Conservation (phyloP, 1,140 invertebrate species). For the Eumeta japonica region DNA sequence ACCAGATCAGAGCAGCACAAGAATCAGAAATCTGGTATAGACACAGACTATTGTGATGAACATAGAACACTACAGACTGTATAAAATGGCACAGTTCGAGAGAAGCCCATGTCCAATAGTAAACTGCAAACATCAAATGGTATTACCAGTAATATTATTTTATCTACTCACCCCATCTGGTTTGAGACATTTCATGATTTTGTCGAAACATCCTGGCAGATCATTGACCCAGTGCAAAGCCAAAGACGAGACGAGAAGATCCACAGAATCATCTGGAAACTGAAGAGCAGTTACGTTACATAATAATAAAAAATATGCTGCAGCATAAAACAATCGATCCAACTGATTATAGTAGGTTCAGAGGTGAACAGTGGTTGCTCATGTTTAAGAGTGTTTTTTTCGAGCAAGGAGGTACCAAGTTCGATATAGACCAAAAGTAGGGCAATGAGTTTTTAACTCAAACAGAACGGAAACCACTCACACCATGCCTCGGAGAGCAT, state of each 20-base stretch:
- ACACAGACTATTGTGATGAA: background rate
- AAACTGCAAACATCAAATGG: constrained; percentile 76
- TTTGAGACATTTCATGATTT: constrained; percentile 71
- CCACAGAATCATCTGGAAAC: constrained; percentile 81
- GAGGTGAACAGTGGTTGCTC: background rate
- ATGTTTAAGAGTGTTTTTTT: too few species aligned
- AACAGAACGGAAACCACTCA: too few species aligned
- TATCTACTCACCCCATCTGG: constrained; percentile 81
- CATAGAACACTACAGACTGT: constrained; percentile 69
- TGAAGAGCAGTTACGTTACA: too few species aligned
- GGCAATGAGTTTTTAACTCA: too few species aligned
- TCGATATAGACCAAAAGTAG: too few species aligned
- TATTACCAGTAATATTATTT: too few species aligned
- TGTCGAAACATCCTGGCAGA: constrained; percentile 81
- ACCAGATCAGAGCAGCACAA: background rate
- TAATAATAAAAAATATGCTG: background rate
- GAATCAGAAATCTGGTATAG: background rate
- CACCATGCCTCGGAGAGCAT: too few species aligned
- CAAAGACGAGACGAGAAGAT: constrained; percentile 79
- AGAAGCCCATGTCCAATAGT: constrained; percentile 93
- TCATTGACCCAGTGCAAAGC: constrained; percentile 98
- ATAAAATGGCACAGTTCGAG: constrained; percentile 85
- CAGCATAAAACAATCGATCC: background rate
- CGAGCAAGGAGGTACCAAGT: too few species aligned
- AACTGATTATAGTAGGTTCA: background rate